These are phyloP conservation scores for rabbit (Oryctolagus cuniculus) DNA, from an alignment of 2,113 vertebrate species.

Conservation along the genomic window DNA sequence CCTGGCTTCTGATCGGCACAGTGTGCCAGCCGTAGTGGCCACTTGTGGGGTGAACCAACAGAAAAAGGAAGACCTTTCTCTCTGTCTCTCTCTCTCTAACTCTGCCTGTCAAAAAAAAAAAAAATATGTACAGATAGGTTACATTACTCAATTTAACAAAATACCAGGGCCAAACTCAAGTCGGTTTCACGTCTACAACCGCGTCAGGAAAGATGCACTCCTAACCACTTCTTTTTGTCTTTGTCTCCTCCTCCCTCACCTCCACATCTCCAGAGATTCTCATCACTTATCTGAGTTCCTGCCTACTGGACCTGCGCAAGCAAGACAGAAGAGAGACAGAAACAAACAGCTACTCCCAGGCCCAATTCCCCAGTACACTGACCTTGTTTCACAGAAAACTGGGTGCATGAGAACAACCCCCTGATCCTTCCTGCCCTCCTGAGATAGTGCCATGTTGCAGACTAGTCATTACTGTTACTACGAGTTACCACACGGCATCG, in stretches of 20 bases:
- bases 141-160: neutral
- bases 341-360: neutral
- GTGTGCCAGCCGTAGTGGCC: too few relatives aligned
- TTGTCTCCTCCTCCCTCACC: neutral
- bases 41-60: too few relatives aligned
- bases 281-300: neutral
- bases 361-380: too few relatives aligned
- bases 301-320: neutral
- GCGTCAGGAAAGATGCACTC: neutral
- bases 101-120: too few relatives aligned
- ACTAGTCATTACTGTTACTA: neutral
- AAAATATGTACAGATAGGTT: neutral
- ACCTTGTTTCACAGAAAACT: neutral
- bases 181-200: neutral
- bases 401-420: neutral
- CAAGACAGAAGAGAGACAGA: neutral
- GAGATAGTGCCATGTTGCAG: neutral
- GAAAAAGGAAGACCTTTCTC: too few relatives aligned
- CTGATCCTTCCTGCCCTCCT: neutral
- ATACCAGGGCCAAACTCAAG: neutral
- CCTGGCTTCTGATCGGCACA: too few relatives aligned
- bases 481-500: neutral
- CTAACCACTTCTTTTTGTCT: neutral
- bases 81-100: too few relatives aligned
- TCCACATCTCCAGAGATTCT: neutral